Base-by-base conservation (phyloP, 2,797 vertebrate genomes). In the Craterocephalus amniculus region DNA sequence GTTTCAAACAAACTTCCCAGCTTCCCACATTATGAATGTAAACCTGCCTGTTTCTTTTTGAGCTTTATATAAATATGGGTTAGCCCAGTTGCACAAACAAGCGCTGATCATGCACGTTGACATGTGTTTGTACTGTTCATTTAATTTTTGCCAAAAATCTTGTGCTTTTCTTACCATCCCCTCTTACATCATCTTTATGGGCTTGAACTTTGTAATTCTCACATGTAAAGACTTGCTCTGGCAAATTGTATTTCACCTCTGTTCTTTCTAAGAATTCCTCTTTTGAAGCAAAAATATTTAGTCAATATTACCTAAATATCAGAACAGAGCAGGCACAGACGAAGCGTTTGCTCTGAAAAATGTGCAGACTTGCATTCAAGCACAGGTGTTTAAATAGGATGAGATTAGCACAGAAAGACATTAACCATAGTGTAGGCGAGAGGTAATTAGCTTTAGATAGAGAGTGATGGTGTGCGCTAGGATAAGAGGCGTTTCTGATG, bases 221-320 rank as follows among this genome's bases (percentile, higher is more conserved):
- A 29, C 29, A 64, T 40, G 36, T 63, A 68, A 65, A 54, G 31
- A 8, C 7, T 56, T 52, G 45, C 51, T 60, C 29, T 36, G 63
- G 52, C 38, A 61, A 64, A 71, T 27, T 73, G 51, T 31, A 40
- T 67, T 32, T 81, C 14, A 18, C 76, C 64, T 80, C 75, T 79
- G 73, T 82, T 74, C 54, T 81, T 66, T 55, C 54, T 71, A 5
- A 43, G 43, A 58, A 70, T 63, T 67, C 36, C 52, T 38, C 54
- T 38, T 7, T 45, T 75, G 40, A 36, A 83, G 31, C n/a, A 27
- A 49, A 71, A 40, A 63, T 26, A 63, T 40, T n/a, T n/a, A n/a
- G n/a, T n/a, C n/a, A n/a, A n/a, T n/a, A n/a, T n/a, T n/a, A n/a
- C n/a, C 60, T 74, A 67, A 75, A 79, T 11, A 55, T 32, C 26